Percentiles rank a stretch among this genome's conserved stretches.
Evolutionary conservation across 2,888 invertebrate species (phyloP).

Genomic region (Apeira syringaria): DNA sequence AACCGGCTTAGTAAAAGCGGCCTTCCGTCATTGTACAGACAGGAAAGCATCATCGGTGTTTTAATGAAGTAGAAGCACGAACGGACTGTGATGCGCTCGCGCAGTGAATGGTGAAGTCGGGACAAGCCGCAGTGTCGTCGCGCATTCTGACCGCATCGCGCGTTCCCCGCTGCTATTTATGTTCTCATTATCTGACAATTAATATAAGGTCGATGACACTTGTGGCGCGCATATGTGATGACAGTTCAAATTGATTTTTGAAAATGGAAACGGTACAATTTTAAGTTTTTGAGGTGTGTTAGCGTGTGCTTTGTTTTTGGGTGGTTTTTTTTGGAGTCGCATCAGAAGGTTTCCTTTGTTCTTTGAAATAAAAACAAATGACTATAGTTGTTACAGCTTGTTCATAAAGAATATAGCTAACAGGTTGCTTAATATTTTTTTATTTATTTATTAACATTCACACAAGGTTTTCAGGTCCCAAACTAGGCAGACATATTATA

Average conservation of each 20-base stretch:
- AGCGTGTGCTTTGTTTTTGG: conserved; percentile 31
- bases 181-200: conserved; percentile 43
- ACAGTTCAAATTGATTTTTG: conserved; percentile 27
- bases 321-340: conserved; percentile 16
- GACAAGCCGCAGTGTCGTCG: conserved; percentile 58
- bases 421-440: too few species aligned
- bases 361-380: too few species aligned
- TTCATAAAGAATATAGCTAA: too few species aligned
- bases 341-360: too few species aligned
- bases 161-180: conserved; percentile 47
- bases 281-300: conserved; percentile 38
- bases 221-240: conserved; percentile 16
- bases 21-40: conserved; percentile 74
- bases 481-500: too few species aligned
- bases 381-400: too few species aligned
- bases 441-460: too few species aligned
- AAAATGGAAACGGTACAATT: conserved; percentile 26
- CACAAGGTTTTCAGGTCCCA: too few species aligned
- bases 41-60: conserved; percentile 77
- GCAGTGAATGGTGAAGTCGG: conserved; percentile 27
- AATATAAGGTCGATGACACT: conserved; percentile 56
- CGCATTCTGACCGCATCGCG: conserved; percentile 63
- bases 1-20: conserved; percentile 76
- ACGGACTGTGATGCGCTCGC: conserved; percentile 54
- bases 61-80: conserved; percentile 74